Evolutionary conservation across 2,888 invertebrate genomes (phyloP).

Genomic region (Allacma fusca): DNA sequence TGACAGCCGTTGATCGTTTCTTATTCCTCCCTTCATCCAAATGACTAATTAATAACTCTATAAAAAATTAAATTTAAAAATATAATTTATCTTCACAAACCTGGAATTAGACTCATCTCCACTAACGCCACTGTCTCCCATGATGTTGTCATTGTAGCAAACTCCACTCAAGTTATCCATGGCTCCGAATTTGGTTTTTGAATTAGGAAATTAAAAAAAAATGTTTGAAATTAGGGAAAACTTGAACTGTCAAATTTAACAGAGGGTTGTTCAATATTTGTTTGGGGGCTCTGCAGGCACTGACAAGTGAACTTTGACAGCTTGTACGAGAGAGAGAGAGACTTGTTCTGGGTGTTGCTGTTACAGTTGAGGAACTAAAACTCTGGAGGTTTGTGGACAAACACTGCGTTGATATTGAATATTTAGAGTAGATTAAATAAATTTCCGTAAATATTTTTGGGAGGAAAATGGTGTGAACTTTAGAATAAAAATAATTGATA

Average conservation of each 20-base stretch:
- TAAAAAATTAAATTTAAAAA: neutral
- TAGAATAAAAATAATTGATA: too few species aligned
- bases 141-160: constrained; percentile 43
- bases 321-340: too few species aligned
- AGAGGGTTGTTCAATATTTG: too few species aligned
- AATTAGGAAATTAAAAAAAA: neutral
- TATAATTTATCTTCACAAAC: neutral
- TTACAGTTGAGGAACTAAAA: neutral
- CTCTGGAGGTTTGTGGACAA: neutral
- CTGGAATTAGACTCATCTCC: constrained; percentile 36
- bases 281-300: too few species aligned
- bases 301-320: too few species aligned
- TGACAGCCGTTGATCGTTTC: too few species aligned
- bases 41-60: too few species aligned
- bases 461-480: too few species aligned
- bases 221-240: too few species aligned
- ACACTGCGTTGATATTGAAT: neutral
- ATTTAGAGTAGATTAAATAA: neutral
- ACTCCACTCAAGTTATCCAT: constrained; percentile 46
- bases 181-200: neutral
- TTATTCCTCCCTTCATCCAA: too few species aligned
- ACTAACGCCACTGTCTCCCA: constrained; percentile 18
- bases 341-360: neutral
- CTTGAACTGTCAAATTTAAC: too few species aligned
- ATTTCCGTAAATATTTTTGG: neutral